Percentiles rank a stretch among this genome's conserved stretches.
Conservation (phyloP, 2,113 vertebrate genomes). For the Lonchura striata region DNA sequence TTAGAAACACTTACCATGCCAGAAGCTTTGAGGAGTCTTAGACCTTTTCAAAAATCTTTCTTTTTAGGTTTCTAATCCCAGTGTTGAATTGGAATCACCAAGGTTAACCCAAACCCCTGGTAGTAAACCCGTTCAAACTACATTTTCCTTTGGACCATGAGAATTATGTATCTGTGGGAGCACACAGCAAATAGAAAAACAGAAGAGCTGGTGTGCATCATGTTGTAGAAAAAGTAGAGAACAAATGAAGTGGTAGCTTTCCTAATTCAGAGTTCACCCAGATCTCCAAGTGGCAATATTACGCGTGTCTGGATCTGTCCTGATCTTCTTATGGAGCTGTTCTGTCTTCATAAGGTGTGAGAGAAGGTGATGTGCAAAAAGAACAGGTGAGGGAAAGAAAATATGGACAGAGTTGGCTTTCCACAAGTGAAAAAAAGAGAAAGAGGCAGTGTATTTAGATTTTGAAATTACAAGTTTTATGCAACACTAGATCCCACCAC, state of each 20-base stretch:
- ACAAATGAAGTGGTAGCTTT: neutral
- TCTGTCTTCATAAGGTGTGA: neutral
- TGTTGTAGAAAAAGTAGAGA: neutral
- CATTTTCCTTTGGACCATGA: slow-evolving; percentile 7
- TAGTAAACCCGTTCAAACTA: neutral
- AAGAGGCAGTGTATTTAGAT: neutral
- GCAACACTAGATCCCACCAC: neutral
- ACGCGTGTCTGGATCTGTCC: accelerated
- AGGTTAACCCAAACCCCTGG: neutral
- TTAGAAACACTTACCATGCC: slow-evolving; percentile 12
- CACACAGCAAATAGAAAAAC: neutral
- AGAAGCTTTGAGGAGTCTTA: neutral
- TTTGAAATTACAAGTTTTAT: neutral
- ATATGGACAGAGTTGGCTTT: neutral
- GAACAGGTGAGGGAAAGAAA: neutral
- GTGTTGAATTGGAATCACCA: slow-evolving; percentile 3
- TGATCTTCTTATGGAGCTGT: neutral
- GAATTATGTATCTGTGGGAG: neutral
- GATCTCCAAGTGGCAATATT: neutral
- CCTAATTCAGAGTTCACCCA: neutral
- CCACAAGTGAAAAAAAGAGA: neutral
- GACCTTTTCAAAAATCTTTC: neutral
- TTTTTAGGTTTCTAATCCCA: slow-evolving; percentile 30
- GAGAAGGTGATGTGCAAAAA: neutral
- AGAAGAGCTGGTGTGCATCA: neutral